Percentiles rank a stretch among this genome's conserved stretches.
Evolutionary conservation across 2,113 vertebrate genomes (phyloP).

Genomic region (Perccottus glenii): DNA sequence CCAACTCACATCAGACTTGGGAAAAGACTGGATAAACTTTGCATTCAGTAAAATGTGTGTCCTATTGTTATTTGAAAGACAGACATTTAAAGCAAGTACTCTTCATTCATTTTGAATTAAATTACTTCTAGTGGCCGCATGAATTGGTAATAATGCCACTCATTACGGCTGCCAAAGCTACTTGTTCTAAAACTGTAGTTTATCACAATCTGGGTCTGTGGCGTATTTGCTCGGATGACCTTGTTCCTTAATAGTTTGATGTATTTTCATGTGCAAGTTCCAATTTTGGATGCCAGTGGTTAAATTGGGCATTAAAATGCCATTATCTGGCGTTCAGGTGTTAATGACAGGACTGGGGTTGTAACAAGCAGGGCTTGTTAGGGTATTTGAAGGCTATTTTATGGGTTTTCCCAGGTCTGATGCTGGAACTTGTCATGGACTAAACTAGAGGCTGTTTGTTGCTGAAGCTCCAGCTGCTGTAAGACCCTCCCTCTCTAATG

Average conservation of each 20-base stretch:
- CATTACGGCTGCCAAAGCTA: too few relatives aligned
- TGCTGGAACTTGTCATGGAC: conserved; percentile 56
- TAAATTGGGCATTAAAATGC: neutral
- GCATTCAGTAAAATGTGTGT: neutral
- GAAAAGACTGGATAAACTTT: conserved; percentile 10
- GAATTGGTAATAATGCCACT: neutral
- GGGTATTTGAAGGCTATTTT: neutral
- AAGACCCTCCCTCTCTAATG: conserved; percentile 49
- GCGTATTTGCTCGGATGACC: neutral
- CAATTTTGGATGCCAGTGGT: neutral
- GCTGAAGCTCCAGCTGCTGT: conserved; percentile 43
- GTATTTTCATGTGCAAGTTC: too few relatives aligned
- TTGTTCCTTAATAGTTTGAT: too few relatives aligned
- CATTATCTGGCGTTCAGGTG: neutral
- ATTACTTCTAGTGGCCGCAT: too few relatives aligned
- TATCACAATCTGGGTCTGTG: neutral
- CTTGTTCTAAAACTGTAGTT: neutral
- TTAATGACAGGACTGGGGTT: neutral
- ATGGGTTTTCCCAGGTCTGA: conserved; percentile 68
- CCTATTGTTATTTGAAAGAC: too few relatives aligned
- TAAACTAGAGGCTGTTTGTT: conserved; percentile 55
- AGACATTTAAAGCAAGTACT: too few relatives aligned
- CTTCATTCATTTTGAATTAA: too few relatives aligned
- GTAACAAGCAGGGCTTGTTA: neutral
- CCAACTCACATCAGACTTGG: conserved; percentile 72